phyloP scores from a whole-genome alignment of 2,797 vertebrate species.

The Setipinna tenuifilis region DNA sequence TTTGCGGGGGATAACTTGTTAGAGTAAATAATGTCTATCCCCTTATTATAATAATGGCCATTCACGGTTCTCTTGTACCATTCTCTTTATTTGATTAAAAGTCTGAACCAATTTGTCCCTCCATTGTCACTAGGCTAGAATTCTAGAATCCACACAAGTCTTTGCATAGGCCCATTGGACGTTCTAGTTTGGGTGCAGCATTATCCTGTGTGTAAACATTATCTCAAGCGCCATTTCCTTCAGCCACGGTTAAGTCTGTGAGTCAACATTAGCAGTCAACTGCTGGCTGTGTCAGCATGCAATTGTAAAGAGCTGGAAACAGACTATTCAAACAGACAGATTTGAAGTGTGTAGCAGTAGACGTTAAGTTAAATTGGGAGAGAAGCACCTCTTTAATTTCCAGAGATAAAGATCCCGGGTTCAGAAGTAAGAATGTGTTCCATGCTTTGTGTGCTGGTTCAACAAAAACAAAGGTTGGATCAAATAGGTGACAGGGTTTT shows the following conservation, averaged over 20 bases:
- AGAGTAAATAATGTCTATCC: neutral
- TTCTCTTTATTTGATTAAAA: constrained; percentile 28
- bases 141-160: constrained; percentile 15
- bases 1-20: neutral
- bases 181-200: neutral
- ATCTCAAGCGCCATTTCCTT: constrained; percentile 45
- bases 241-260: constrained; percentile 39
- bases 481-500: no score
- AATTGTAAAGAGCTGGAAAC: constrained; percentile 10
- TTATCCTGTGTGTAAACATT: constrained; percentile 43
- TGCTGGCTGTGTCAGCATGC: constrained; percentile 29
- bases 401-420: no score
- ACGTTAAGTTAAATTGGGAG: neutral
- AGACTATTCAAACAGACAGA: neutral
- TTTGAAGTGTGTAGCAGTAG: neutral
- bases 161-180: neutral
- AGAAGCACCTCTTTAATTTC: neutral
- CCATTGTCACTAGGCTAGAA: constrained; percentile 4
- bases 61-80: neutral
- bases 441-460: no score
- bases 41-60: neutral
- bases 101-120: constrained; percentile 13
- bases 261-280: constrained; percentile 43
- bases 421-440: no score
- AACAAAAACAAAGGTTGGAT: no score